These are phyloP conservation scores for Clistopyga incitator DNA, from an alignment of 2,888 invertebrate species.

Conservation along the genomic window DNA sequence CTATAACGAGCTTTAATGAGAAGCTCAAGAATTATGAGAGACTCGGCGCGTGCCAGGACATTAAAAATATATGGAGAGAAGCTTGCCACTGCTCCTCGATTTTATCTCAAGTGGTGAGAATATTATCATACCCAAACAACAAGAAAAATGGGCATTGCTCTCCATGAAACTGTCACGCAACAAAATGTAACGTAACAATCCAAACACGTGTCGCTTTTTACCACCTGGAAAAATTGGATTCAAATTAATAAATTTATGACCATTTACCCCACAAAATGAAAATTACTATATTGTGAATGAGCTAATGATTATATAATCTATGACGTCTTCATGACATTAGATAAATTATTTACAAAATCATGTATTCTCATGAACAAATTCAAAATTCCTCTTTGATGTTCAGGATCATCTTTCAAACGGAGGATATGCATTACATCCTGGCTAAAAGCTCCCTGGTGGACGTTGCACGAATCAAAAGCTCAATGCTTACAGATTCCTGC, in stretches of 20 bases:
- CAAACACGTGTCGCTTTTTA: too few species aligned
- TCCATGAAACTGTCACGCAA: too few species aligned
- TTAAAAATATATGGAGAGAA: slow-evolving; percentile 32
- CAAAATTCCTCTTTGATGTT: background rate
- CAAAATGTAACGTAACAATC: too few species aligned
- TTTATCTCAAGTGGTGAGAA: background rate
- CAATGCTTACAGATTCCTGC: slow-evolving; percentile 25
- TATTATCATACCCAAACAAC: too few species aligned
- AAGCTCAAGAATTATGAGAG: slow-evolving; percentile 8
- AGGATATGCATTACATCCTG: background rate
- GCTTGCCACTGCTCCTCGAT: background rate
- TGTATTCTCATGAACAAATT: background rate
- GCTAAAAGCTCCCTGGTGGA: background rate
- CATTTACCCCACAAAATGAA: too few species aligned
- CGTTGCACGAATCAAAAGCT: background rate
- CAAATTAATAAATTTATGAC: too few species aligned
- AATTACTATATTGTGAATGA: too few species aligned
- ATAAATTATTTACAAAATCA: background rate
- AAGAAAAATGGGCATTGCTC: too few species aligned
- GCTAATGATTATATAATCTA: too few species aligned
- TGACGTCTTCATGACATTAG: background rate
- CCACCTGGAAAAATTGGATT: too few species aligned
- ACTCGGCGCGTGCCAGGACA: background rate
- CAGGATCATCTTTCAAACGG: background rate
- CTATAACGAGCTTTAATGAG: slow-evolving; percentile 2